Base-by-base conservation (phyloP, 1,140 invertebrate genomes). In the Phymorhynchus buccinoides region DNA sequence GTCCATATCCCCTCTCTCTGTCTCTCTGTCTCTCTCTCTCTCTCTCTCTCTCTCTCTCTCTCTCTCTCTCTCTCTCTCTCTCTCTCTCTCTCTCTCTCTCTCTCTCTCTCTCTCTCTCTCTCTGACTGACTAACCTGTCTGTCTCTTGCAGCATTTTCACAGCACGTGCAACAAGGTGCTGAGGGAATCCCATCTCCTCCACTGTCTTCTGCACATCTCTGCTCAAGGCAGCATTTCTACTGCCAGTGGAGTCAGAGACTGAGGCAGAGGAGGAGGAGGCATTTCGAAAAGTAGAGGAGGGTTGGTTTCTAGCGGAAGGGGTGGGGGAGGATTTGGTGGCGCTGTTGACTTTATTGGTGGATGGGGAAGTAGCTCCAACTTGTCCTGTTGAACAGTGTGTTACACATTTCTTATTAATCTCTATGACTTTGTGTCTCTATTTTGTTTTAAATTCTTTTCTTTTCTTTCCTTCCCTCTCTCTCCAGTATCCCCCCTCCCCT, bases 111-210 rank as follows among this genome's bases (percentile, higher is more conserved):
- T 3, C 73, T 18, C 27, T 75, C 14, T 37, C 9, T 18, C 30
- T 35, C 62, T 7, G 48, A 68, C 62, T 22, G 62, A 22, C 62
- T 22, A 0, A 71, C 68, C 41, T 4, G 52, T 44, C 77, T 79
- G 77, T 14, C 32, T 79, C 42, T 79, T 79, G 77, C 42, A 79
- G 44, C 1, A 12, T 27, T 1, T 22, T 27, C 27, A 79, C 42
- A 32, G 77, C 77, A 39, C 77, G 77, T 48, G 42, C 42, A n/a
- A 79, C 52, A 27, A 2, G 14, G 35, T 48, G 4, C 18, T 39
- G n/a, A 22, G 3, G 1, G 77, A 79, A 79, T 7, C 77, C 77
- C 77, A 79, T 79, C 32, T 79, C 77, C 14, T 48, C 42, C 77
- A 79, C 42, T 16, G n/a, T 3, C 77, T 39, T 52, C 77, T 52